A percentile compares a stretch with the other conserved stretches of the same genome.
Conservation (phyloP, 2,113 vertebrate species). For the Nettapus auritus region DNA sequence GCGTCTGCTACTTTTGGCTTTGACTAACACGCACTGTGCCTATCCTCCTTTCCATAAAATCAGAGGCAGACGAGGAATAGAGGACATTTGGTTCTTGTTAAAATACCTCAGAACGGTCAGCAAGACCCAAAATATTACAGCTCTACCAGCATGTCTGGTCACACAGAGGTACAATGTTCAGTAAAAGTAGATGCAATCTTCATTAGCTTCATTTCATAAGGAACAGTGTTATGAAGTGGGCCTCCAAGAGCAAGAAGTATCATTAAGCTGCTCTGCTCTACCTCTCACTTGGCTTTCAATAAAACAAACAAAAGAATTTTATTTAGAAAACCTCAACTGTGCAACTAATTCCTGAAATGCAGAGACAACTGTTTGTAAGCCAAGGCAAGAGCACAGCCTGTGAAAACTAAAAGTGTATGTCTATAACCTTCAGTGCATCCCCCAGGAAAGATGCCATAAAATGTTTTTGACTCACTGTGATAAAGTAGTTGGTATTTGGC, state of each 20-base stretch:
- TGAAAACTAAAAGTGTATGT: background rate
- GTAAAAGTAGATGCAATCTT: background rate
- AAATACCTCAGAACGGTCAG: accelerated
- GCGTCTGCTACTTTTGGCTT: background rate
- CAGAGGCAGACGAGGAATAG: background rate
- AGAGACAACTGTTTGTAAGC: background rate
- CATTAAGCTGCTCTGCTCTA: background rate
- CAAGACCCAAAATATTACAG: background rate
- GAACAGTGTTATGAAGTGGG: background rate
- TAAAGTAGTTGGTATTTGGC: background rate
- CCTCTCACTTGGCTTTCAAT: background rate
- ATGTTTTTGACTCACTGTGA: accelerated
- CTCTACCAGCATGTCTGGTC: accelerated
- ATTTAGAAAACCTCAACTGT: background rate
- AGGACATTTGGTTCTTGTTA: background rate
- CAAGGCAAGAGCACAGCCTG: background rate
- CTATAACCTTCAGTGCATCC: background rate
- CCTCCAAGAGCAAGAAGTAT: background rate
- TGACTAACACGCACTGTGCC: accelerated
- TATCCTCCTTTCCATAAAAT: background rate
- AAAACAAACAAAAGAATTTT: background rate
- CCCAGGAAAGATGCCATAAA: background rate
- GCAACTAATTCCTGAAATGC: background rate
- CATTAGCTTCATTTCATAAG: background rate
- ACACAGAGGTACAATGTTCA: accelerated